A percentile compares a stretch with the other conserved stretches of the same genome.
phyloP scores from a whole-genome alignment of 2,797 vertebrate genomes.

The Phalanger gymnotis region DNA sequence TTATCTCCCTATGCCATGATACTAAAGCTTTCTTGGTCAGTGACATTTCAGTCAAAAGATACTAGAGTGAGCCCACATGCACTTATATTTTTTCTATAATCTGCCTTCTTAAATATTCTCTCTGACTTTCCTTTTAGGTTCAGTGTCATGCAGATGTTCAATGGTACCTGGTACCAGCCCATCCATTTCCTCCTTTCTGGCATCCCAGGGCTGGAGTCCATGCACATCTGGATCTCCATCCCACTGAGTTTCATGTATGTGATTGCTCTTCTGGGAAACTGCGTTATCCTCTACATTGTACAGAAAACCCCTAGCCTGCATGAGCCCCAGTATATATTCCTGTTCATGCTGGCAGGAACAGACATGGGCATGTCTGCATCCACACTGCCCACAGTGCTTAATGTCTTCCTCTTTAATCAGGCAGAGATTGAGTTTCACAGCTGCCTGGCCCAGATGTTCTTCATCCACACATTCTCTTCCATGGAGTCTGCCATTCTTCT shows the following conservation, averaged over 20 bases:
- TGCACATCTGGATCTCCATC: neutral
- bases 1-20: neutral
- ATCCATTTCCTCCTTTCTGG: neutral
- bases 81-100: neutral
- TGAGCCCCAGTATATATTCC: constrained; percentile 70
- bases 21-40: neutral
- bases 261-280: constrained; percentile 47
- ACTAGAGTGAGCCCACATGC: neutral
- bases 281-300: constrained; percentile 63
- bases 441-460: constrained; percentile 73
- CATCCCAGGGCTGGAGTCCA: neutral
- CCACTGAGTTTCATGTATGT: neutral
- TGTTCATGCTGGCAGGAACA: constrained; percentile 70
- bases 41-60: neutral
- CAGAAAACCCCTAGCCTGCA: constrained; percentile 60
- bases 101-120: neutral
- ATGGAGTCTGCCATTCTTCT: constrained; percentile 80
- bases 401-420: constrained; percentile 65
- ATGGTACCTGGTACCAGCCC: neutral
- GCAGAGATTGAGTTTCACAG: constrained; percentile 62
- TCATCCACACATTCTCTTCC: constrained; percentile 76
- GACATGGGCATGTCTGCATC: constrained; percentile 66
- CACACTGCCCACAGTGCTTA: constrained; percentile 68
- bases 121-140: neutral
- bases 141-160: neutral